Base-by-base conservation (phyloP, 2,888 invertebrate species). In the Synanthedon vespiformis region DNA sequence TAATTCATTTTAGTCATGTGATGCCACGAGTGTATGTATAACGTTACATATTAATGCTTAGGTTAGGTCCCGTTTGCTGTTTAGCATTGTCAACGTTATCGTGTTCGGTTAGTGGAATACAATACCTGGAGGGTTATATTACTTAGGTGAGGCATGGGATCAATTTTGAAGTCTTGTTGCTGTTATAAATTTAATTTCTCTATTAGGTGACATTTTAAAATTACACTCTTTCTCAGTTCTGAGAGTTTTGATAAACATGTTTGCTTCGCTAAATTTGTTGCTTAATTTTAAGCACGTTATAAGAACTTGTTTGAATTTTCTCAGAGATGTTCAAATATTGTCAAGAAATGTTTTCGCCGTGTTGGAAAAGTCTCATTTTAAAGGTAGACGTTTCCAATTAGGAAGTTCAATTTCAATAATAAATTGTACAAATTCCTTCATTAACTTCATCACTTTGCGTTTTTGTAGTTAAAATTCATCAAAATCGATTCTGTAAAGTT, bases 381-480 rank as follows among this genome's bases (percentile, higher is more conserved):
- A 47, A 49, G 54, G 18, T 51, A 53, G 52, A 53, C 49, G 34
- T 11, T 49, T 41, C 41, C 52, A 52, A 49, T 41, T 40, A 49
- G 49, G 49, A 44, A 52, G 49, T 52, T 44, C 49, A 49, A 49
- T 49, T 52, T 40, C 18, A n/a, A 40, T 48, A 52, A 52, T 52
- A 41, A 52, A 52, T 52, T 44, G 12, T 44, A 12, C n/a, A 44
- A 44, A 44, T 44, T 44, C 44, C 44, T 44, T 44, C 44, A 44
- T 44, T 44, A 13, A n/a, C 44, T 14, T 44, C 44, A 44, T 44
- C 44, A 13, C 44, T 44, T 44, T 44, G 44, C 44, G 44, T 44
- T 44, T 44, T 44, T 44, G 14, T 44, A 44, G 44, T 14, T 14
- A 44, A 44, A 48, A 18, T 48, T 48, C 2, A 50, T 40, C 50